Base-by-base conservation (phyloP, 2,797 vertebrate species). In the Enteromius mattozi region DNA sequence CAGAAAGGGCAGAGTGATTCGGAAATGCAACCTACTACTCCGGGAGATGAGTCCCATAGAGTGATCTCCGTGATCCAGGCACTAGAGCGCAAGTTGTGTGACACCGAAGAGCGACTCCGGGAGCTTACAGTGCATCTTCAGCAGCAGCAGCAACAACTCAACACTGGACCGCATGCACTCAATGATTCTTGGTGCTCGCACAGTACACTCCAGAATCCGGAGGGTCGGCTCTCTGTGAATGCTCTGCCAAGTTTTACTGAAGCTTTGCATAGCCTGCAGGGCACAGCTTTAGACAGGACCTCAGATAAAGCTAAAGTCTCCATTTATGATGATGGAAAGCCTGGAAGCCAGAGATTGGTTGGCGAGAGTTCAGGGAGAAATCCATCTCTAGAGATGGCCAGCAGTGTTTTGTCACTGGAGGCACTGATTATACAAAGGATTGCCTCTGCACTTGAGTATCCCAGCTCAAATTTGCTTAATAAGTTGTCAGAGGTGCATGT, bases 31-130 rank as follows among this genome's bases (percentile, higher is more conserved):
- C 85, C 90, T 0, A 82, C 91, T 4, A 85, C 91, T 0, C 89
- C 89, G 4, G 88, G 89, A 3, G 93, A 94, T 0, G 96, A 97
- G 78, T 89, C 95, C 0, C 96, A 97, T 45, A 94, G 90, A 42
- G 96, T 97, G 19, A 93, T 97, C 80, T 96, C 96, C 3, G 94
- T 96, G 81, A 98, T 99, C 87, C 96, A 96, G 84, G 94, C 95
- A 9, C 93, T 99, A 61, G 97, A 99, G 92, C 96, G 93, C 35
- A 99, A 99, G 80, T 95, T 99, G 27, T 96, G 95, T 0, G 91
- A 96, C 78, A 98, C 97, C 0, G 97, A 99, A 88, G 97, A 97
- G 56, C 98, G 97, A 81, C 95, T 99, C 17, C 95, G 95, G 87
- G 96, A 97, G 1, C 95, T 98, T 65, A 97, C 96, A 0, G 88